Percentiles rank a stretch among this genome's conserved stretches.
These are phyloP conservation scores for Limnephilus marmoratus DNA, from an alignment of 2,888 invertebrate species.

Conservation along the genomic window DNA sequence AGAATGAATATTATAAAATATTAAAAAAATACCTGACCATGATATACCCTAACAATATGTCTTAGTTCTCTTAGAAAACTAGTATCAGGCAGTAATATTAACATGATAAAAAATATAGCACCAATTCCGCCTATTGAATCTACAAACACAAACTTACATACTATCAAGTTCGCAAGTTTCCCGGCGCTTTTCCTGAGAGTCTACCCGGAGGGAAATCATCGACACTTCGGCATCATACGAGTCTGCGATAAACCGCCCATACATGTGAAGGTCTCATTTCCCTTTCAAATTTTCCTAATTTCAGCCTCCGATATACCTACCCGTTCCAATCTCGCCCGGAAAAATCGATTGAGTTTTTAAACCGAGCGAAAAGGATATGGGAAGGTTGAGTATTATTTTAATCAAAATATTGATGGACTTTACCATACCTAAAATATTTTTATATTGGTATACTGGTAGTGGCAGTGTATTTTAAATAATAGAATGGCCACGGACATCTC, in stretches of 20 bases:
- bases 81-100: too few relatives aligned
- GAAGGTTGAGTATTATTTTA: neutral
- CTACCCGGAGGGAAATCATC: neutral
- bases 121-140: neutral
- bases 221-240: neutral
- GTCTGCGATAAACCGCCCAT: neutral
- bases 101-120: neutral
- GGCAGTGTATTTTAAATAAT: too few relatives aligned
- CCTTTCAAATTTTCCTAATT: neutral
- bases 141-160: neutral
- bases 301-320: neutral
- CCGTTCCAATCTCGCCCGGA: neutral
- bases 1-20: too few relatives aligned
- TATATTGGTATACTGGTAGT: too few relatives aligned
- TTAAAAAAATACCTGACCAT: too few relatives aligned
- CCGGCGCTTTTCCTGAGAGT: neutral
- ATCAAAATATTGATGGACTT: neutral
- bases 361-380: neutral
- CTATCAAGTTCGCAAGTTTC: neutral
- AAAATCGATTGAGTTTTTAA: neutral
- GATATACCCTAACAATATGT: too few relatives aligned
- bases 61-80: too few relatives aligned
- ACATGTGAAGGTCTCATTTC: neutral
- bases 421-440: too few relatives aligned
- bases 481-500: too few relatives aligned